Evolutionary conservation across 2,113 vertebrate species (phyloP), one percentile per base, ranked within the genome.

Genomic region (Thalassarche chlororhynchos): DNA sequence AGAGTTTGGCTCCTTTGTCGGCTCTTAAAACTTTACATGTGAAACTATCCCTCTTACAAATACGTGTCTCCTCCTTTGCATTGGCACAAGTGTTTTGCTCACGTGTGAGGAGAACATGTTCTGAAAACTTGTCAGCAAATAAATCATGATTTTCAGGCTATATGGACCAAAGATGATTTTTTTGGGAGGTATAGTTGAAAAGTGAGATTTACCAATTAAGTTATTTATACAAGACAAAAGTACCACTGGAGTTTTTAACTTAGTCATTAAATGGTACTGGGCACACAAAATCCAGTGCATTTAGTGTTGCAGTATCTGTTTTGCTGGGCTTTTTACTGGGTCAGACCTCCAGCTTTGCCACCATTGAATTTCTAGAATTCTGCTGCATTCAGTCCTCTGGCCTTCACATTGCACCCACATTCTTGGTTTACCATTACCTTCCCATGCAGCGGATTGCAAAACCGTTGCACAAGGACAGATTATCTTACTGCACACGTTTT

Each of bases 21-120:
- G 15, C 44, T 87, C 40, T 75, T 64, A 38, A 68, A 80, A n/a
- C 26, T 34, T 34, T 31, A 32, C 1, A 1, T n/a, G 36, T 60
- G 52, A 72, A 80, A 13, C 28, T 58, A 4, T 38, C 15, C 3
- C 60, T 55, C 18, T 60, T 78, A 42, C 31, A 81, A 68, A 40
- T 58, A 34, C 2, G 1, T 1, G 3, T 62, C 7, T 34, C 10
- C 8, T 46, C 1, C 46, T 90, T 70, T 68, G 26, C 26, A 6
- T 14, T 32, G n/a, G 29, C 46, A 42, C 19, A 36, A 70, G 20
- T 51, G 4, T 1, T 74, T 55, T 68, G 47, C 3, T 86, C 8
- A 7, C 19, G 1, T 24, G 12, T 1, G 21, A 86, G 46, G 21
- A 88, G 25, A 84, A 54, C 1, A 7, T 25, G 10, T 81, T 93